Evolutionary conservation across 2,797 vertebrate species (phyloP), one percentile per base, ranked within the genome.

Genomic region (Clarias platycephalus): DNA sequence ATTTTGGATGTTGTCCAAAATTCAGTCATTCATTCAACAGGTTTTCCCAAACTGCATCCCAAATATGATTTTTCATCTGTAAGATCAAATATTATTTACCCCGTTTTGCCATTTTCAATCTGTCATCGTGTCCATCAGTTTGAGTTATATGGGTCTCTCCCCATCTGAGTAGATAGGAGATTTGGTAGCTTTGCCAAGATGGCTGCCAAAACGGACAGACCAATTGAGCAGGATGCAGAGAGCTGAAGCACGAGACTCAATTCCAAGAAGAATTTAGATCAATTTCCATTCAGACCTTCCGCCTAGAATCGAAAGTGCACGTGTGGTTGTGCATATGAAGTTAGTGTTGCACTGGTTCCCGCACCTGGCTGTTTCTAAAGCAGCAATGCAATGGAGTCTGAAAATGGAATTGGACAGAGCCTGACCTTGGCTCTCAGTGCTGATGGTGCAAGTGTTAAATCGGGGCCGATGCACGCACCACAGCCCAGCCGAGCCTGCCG

Each of bases 321-420:
- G 89, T 90, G 91, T 91, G 90, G 90, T 53, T 80, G 87, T 82
- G 80, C 37, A 37, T 67, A 62, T 71, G 40, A 58, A 87, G 83
- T 81, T 26, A 37, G 85, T 57, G 44, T 81, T 66, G 90, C 84
- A 88, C 85, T 86, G n/a, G 88, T 90, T 87, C 90, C 91, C 55
- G 60, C 18, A 55, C 49, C 68, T 80, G 60, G n/a, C n/a, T 24
- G 58, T 49, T 9, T 77, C 57, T 55, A 55, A 86, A 71, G 71
- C 66, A 81, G 71, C 60, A 89, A 91, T 91, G 91, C 89, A 86
- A 90, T 87, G 75, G 87, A 93, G 92, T 93, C 91, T 91, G 89
- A 92, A 82, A 91, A 91, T 90, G 90, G 92, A 93, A 93, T 93
- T 94, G 92, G 91, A 93, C 88, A 85, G 92, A 91, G 83, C 88